Conservation (phyloP, 1,140 invertebrate genomes). For the Conus ventricosus region DNA sequence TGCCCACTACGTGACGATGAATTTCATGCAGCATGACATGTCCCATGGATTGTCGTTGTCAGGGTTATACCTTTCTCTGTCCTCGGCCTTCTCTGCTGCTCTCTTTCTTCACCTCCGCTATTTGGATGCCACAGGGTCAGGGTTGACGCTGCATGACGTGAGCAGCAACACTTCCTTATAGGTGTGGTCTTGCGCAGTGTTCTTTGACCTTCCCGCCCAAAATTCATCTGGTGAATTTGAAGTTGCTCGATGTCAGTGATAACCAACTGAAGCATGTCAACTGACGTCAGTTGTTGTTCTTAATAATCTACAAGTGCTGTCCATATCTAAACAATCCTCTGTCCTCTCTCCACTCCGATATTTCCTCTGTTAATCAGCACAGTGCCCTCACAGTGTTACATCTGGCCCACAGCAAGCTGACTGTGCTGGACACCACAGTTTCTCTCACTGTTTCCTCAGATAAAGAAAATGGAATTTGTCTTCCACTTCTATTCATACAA, state of each 20-base stretch:
- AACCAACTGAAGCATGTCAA: neutral
- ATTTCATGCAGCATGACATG: neutral
- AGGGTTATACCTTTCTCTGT: neutral
- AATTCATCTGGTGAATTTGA: neutral
- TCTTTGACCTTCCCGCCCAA: neutral
- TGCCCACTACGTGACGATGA: neutral
- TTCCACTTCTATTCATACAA: neutral
- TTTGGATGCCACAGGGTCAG: too few relatives aligned
- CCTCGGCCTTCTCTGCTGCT: neutral
- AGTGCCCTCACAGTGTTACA: neutral
- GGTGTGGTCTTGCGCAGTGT: neutral
- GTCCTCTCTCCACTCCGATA: neutral
- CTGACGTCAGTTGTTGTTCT: neutral
- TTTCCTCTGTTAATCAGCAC: neutral
- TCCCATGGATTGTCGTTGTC: too few relatives aligned
- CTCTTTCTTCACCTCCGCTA: neutral
- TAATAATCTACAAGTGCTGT: neutral
- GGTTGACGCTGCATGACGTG: too few relatives aligned
- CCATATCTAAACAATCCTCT: neutral
- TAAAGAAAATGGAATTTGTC: neutral
- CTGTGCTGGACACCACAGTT: neutral
- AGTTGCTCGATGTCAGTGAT: neutral
- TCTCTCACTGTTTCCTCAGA: neutral
- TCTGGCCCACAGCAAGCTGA: neutral
- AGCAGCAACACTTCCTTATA: too few relatives aligned